Conservation (phyloP, 2,797 vertebrate species). For the Pipistrellus kuhlii region DNA sequence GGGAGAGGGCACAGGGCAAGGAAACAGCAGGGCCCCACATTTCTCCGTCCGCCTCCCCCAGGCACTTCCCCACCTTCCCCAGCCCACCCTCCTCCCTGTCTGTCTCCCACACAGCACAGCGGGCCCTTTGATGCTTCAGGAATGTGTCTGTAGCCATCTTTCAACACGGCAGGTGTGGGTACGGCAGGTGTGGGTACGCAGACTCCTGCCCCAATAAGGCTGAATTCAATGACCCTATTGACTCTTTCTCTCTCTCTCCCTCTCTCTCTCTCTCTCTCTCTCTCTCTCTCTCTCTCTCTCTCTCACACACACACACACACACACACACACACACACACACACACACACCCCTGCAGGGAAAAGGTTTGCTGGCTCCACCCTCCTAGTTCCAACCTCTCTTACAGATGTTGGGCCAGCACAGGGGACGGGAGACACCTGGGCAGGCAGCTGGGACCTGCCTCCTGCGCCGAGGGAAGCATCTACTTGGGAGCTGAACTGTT, state of each 20-base stretch:
- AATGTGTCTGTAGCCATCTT: background rate
- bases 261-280: background rate
- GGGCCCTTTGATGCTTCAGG: slow-evolving; percentile 47
- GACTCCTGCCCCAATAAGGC: background rate
- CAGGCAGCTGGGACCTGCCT: background rate
- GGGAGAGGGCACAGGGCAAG: background rate
- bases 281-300: background rate
- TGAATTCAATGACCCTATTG: background rate
- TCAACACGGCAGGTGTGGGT: background rate
- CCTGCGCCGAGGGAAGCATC: background rate
- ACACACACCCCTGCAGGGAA: background rate
- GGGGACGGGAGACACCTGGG: background rate
- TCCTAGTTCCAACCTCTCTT: background rate
- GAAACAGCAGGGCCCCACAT: background rate
- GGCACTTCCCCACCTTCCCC: background rate
- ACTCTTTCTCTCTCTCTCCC: background rate
- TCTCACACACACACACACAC: background rate
- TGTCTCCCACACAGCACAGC: slow-evolving; percentile 14
- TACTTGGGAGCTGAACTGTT: background rate
- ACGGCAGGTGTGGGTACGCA: background rate
- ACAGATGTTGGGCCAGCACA: background rate
- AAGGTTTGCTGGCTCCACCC: background rate
- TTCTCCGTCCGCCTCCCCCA: background rate
- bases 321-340: background rate
- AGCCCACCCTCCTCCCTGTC: background rate